A percentile compares a stretch with the other conserved stretches of the same genome.
phyloP scores from a whole-genome alignment of 1,140 invertebrate species.

The Drosophila insularis region DNA sequence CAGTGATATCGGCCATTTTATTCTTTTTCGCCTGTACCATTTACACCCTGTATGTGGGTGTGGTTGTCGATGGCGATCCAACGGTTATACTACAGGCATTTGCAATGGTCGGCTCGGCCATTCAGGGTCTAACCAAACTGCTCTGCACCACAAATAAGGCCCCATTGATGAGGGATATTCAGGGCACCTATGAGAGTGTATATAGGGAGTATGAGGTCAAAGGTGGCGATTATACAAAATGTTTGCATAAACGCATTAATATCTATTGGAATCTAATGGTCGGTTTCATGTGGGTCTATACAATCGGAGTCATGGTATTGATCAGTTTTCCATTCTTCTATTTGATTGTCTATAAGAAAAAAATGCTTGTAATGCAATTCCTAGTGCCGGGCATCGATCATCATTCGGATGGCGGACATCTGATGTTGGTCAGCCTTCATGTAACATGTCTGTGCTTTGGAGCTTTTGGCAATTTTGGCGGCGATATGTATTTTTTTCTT shows the following conservation, averaged over 20 bases:
- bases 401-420: constrained; percentile 40
- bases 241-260: constrained; percentile 43
- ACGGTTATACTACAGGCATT: constrained; percentile 55
- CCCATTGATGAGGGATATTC: constrained; percentile 21
- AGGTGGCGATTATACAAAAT: constrained; percentile 40
- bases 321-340: constrained; percentile 44
- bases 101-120: constrained; percentile 32
- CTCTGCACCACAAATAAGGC: constrained; percentile 13
- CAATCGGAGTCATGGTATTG: not conserved
- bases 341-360: constrained; percentile 33
- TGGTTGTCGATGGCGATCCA: constrained; percentile 37
- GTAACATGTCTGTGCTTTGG: constrained; percentile 33
- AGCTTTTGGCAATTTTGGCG: constrained; percentile 61
- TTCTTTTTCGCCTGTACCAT: constrained; percentile 45
- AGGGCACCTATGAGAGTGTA: constrained; percentile 41
- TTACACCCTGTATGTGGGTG: constrained; percentile 60
- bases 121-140: constrained; percentile 50
- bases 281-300: constrained; percentile 28
- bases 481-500: constrained; percentile 65
- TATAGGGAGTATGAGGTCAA: constrained; percentile 49
- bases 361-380: constrained; percentile 57
- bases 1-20: constrained; percentile 19
- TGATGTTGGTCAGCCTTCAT: constrained; percentile 38
- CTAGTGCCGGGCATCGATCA: constrained; percentile 49
- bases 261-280: constrained; percentile 38